These are phyloP conservation scores for Hippoglossus hippoglossus DNA, from an alignment of 2,797 vertebrate species.

Conservation along the genomic window DNA sequence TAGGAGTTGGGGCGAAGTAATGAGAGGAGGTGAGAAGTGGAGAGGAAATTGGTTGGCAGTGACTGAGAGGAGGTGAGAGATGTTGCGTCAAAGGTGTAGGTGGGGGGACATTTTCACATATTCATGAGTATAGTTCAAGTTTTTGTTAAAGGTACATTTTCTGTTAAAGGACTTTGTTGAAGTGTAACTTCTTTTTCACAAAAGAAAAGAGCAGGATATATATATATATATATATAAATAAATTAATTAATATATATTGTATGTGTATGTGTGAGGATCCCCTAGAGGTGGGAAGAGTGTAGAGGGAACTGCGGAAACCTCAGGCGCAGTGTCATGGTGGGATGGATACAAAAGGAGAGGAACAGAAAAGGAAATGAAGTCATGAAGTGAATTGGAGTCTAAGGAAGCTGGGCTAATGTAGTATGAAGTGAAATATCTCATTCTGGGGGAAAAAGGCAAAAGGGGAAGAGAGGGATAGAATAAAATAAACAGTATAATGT, in stretches of 20 bases:
- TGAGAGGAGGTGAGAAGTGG: slow-evolving; percentile 50
- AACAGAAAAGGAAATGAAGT: slow-evolving; percentile 12
- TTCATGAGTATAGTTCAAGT: slow-evolving; percentile 55
- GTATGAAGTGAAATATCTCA: slow-evolving; percentile 41
- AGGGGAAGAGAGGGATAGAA: slow-evolving; percentile 19
- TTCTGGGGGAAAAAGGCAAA: slow-evolving; percentile 26
- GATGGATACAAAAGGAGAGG: slow-evolving; percentile 21
- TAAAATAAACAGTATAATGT: slow-evolving; percentile 28
- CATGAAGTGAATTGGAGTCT: slow-evolving; percentile 18
- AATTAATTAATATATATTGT: neutral
- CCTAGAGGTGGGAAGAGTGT: slow-evolving; percentile 15
- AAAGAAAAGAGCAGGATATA: slow-evolving; percentile 15
- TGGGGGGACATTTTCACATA: slow-evolving; percentile 54
- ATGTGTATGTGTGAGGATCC: neutral
- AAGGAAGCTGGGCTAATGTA: slow-evolving; percentile 36
- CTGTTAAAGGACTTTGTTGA: slow-evolving; percentile 41
- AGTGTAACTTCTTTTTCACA: slow-evolving; percentile 16
- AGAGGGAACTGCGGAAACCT: slow-evolving; percentile 29
- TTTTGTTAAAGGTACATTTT: slow-evolving; percentile 30
- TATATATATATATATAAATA: no score
- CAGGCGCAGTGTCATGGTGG: slow-evolving; percentile 17
- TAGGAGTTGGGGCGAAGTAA: slow-evolving; percentile 44
- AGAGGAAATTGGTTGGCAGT: slow-evolving; percentile 48
- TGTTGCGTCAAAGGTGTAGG: slow-evolving; percentile 25
- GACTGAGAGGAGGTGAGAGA: slow-evolving; percentile 43